A percentile compares a stretch with the other conserved stretches of the same genome.
Conservation (phyloP, 1,140 invertebrate species). For the Chrysopa pallens region DNA sequence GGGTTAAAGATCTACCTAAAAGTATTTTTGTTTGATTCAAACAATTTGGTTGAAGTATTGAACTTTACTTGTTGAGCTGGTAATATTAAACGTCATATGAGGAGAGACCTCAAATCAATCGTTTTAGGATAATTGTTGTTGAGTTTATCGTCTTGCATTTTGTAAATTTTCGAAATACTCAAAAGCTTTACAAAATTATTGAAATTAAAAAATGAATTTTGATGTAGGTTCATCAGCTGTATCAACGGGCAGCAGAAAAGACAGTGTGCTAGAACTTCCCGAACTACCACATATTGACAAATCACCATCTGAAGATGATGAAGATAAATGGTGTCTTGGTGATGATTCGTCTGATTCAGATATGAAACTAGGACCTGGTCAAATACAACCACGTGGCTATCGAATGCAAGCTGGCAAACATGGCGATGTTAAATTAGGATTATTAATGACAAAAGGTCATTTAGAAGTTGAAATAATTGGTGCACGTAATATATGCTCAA, state of each 20-base stretch:
- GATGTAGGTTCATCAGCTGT: conserved; percentile 1
- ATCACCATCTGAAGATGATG: conserved; percentile 17
- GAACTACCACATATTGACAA: conserved; percentile 14
- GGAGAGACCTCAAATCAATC: too few species aligned
- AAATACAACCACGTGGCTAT: conserved; percentile 55
- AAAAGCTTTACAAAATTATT: too few species aligned
- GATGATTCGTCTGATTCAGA: conserved; percentile 18
- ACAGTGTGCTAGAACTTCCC: conserved; percentile 2
- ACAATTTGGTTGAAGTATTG: too few species aligned
- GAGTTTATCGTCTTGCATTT: too few species aligned
- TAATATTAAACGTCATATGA: too few species aligned
- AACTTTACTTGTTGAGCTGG: too few species aligned
- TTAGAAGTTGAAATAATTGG: conserved; percentile 69
- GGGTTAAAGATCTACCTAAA: too few species aligned
- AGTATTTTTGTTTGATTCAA: too few species aligned
- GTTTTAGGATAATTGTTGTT: too few species aligned
- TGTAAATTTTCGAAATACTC: too few species aligned
- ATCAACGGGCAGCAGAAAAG: conserved; percentile 8
- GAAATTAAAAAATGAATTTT: too few species aligned
- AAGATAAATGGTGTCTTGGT: conserved; percentile 23
- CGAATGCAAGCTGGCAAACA: conserved; percentile 42
- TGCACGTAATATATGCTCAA: conserved; percentile 27
- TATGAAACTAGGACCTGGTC: conserved; percentile 50
- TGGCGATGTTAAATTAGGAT: conserved; percentile 70
- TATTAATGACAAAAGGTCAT: conserved; percentile 78